phyloP scores from a whole-genome alignment of 2,113 vertebrate species.

The Barbus barbus region DNA sequence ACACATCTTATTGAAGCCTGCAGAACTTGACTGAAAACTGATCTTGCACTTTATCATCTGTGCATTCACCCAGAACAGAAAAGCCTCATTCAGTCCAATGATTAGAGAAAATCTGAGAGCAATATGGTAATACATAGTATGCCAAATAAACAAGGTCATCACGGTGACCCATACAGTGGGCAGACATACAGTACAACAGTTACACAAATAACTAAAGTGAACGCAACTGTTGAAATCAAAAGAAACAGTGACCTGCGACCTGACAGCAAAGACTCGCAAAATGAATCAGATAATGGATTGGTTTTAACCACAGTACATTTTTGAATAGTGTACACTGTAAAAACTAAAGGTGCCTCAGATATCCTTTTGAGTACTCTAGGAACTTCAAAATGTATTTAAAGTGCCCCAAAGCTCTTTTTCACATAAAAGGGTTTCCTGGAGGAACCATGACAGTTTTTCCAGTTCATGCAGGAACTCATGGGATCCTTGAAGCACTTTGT shows the following conservation, averaged over 20 bases:
- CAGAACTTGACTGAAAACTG: neutral
- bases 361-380: no score
- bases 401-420: no score
- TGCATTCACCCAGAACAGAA: neutral
- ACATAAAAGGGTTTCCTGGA: no score
- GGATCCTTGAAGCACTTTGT: no score
- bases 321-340: no score
- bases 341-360: no score
- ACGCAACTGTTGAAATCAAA: neutral
- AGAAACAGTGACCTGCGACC: neutral
- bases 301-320: neutral
- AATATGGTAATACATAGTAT: neutral
- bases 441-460: no score
- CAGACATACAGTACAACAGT: neutral
- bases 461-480: no score
- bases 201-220: neutral
- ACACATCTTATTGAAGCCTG: neutral
- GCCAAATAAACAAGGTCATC: slow-evolving; percentile 3
- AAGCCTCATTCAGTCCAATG: neutral
- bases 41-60: neutral
- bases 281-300: neutral
- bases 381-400: no score
- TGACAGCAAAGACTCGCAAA: neutral
- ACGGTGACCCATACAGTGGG: neutral
- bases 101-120: neutral